Percentiles rank a stretch among this genome's conserved stretches.
Conservation (phyloP, 2,113 vertebrate species). For the Hymenochirus boettgeri region DNA sequence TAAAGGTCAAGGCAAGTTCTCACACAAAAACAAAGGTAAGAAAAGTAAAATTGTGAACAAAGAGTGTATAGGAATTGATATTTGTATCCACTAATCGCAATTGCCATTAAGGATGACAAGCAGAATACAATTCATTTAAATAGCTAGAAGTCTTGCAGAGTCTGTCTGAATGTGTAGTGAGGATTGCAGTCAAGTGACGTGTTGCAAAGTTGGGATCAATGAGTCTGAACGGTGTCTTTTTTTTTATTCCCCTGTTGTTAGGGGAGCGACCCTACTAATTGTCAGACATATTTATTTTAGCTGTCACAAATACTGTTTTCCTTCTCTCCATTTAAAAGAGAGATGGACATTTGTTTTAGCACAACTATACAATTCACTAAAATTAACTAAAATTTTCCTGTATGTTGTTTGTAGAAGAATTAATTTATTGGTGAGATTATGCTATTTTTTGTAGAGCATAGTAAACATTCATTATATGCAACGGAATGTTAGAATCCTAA, state of each 20-base stretch:
- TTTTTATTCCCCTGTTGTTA: conserved; percentile 57
- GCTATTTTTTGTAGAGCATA: neutral
- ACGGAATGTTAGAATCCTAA: too few relatives aligned
- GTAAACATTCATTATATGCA: conserved; percentile 7
- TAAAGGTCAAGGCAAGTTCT: neutral
- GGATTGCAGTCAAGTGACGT: conserved; percentile 60
- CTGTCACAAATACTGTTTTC: conserved; percentile 52
- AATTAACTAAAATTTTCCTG: conserved; percentile 14
- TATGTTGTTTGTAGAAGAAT: conserved; percentile 11
- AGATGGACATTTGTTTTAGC: neutral
- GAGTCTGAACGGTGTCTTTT: conserved; percentile 62
- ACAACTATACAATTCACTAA: conserved; percentile 22
- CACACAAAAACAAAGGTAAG: neutral
- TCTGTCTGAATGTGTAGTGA: conserved; percentile 66
- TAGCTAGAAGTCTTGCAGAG: neutral
- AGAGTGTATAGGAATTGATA: conserved; percentile 31
- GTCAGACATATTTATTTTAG: conserved; percentile 68
- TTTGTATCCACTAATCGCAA: conserved; percentile 59
- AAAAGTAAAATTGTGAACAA: neutral
- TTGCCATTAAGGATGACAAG: conserved; percentile 60
- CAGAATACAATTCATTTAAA: conserved; percentile 48
- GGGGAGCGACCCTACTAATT: conserved; percentile 66
- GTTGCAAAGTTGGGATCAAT: conserved; percentile 59
- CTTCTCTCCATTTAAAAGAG: conserved; percentile 51
- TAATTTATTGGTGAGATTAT: conserved; percentile 25